A percentile compares a stretch with the other conserved stretches of the same genome.
These are phyloP conservation scores for Dimorphilus gyrociliatus DNA, from an alignment of 2,888 invertebrate species.

Conservation along the genomic window DNA sequence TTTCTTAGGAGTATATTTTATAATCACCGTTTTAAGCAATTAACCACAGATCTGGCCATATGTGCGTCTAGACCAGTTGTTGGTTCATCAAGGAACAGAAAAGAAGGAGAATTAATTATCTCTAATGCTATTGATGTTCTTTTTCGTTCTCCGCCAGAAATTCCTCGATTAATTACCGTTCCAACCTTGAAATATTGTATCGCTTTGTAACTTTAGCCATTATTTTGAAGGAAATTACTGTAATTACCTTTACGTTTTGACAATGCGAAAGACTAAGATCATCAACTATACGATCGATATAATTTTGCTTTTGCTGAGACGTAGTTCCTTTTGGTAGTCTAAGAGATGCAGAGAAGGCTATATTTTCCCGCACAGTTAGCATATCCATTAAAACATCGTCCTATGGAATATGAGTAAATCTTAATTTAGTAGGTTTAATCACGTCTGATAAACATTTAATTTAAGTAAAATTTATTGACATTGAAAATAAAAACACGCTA, in stretches of 20 bases:
- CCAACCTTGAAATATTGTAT: conserved; percentile 17
- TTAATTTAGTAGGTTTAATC: neutral
- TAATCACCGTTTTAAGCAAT: conserved; percentile 20
- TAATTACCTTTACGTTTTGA: conserved; percentile 25
- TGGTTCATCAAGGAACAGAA: conserved; percentile 33
- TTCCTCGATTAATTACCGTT: conserved; percentile 30
- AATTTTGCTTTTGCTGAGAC: conserved; percentile 12
- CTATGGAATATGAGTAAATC: too few relatives aligned
- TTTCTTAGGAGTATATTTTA: too few relatives aligned
- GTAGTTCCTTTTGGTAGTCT: conserved; percentile 18
- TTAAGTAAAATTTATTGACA: too few relatives aligned
- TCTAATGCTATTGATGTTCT: conserved; percentile 34
- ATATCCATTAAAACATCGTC: conserved; percentile 35
- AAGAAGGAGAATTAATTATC: conserved; percentile 27
- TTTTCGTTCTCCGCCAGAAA: conserved; percentile 34
- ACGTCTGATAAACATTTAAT: too few relatives aligned
- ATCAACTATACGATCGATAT: conserved; percentile 22
- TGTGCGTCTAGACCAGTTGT: conserved; percentile 34
- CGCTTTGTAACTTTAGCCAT: too few relatives aligned
- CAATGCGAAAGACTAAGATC: conserved; percentile 26
- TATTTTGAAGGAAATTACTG: too few relatives aligned
- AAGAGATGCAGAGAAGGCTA: conserved; percentile 28
- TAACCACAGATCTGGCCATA: conserved; percentile 30
- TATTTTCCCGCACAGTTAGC: conserved; percentile 27
- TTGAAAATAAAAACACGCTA: too few relatives aligned